Evolutionary conservation across 2,888 invertebrate species (phyloP).

Genomic region (Aleiodes testaceus): DNA sequence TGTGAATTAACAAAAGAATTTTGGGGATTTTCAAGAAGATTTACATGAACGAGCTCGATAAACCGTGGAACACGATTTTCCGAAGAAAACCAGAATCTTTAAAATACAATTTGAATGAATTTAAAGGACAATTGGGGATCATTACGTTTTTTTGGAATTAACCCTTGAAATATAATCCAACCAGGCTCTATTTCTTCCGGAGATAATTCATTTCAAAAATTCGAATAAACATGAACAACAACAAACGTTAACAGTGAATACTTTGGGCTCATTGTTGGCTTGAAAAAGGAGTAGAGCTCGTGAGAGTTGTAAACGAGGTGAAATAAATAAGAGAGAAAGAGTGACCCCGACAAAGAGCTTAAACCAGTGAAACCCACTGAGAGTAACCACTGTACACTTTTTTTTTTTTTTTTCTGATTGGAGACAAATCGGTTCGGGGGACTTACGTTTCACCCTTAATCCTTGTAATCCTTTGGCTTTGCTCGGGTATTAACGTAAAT

Average conservation of each 20-base stretch:
- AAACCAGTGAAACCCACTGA: constrained; percentile 20
- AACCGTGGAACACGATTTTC: constrained; percentile 48
- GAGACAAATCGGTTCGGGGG: constrained; percentile 49
- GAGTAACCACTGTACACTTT: constrained; percentile 39
- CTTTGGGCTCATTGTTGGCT: too few species aligned
- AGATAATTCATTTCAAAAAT: constrained; percentile 41
- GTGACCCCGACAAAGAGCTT: constrained; percentile 35
- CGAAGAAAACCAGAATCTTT: constrained; percentile 31
- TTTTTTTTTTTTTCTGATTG: constrained; percentile 39
- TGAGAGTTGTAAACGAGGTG: neutral
- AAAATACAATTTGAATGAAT: constrained; percentile 32
- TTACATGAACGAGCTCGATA: constrained; percentile 41
- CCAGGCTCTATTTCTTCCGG: constrained; percentile 56
- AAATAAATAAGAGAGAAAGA: constrained; percentile 12
- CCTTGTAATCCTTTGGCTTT: constrained; percentile 68
- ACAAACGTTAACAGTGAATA: constrained; percentile 25
- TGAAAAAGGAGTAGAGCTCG: too few species aligned
- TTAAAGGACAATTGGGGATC: constrained; percentile 43
- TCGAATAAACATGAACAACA: constrained; percentile 46
- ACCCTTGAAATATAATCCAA: constrained; percentile 52
- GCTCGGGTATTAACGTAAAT: constrained; percentile 64
- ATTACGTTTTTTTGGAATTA: constrained; percentile 48
- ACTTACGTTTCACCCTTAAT: constrained; percentile 61
- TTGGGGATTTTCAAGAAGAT: constrained; percentile 15
- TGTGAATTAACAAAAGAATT: too few species aligned